Base-by-base conservation (phyloP, 2,797 vertebrate genomes). In the Pelochelys cantorii region DNA sequence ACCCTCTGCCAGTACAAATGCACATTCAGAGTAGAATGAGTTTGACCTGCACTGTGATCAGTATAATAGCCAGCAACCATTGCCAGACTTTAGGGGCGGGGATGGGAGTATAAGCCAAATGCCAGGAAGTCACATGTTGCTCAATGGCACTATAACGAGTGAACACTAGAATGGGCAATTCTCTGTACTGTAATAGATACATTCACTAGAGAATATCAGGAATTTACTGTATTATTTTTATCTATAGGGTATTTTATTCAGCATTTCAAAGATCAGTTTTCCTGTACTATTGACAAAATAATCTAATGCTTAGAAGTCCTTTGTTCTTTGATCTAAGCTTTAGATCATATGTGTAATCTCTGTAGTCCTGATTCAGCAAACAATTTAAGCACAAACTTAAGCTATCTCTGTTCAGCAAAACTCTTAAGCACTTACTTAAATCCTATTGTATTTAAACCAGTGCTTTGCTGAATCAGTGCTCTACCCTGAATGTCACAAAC, bases 21-120 rank as follows among this genome's bases (percentile, higher is more conserved):
- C 82, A 92, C 90, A 87, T 95, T 94, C 95, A 94, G 93, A 93
- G 88, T 17, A 55, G 83, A 97, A 94, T 87, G 87, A 92, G 54
- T 94, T 96, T 97, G 94, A 96, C 95, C 96, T 87, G 65, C 81
- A 34, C 68, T 91, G 88, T 91, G 93, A 94, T 88, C 93, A 90
- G 92, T 93, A 84, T 92, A 95, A 95, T 83, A 93, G 92, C 8
- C 13, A 93, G 87, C 93, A 94, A 86, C 84, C 87, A n/a, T 48
- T 94, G 90, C 91, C 93, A 94, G 94, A 34, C 77, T 96, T 93
- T 23, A 59, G 89, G 81, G 83, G 71, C 84, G 77, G 87, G 91
- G 89, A 90, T 92, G 86, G 80, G 88, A 94, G 86, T 84, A 74
- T 59, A 84, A 95, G 93, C 29, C 93, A 95, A 94, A 88, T 90